A percentile compares a stretch with the other conserved stretches of the same genome.
phyloP scores from a whole-genome alignment of 1,140 invertebrate species.

The Sipha flava region DNA sequence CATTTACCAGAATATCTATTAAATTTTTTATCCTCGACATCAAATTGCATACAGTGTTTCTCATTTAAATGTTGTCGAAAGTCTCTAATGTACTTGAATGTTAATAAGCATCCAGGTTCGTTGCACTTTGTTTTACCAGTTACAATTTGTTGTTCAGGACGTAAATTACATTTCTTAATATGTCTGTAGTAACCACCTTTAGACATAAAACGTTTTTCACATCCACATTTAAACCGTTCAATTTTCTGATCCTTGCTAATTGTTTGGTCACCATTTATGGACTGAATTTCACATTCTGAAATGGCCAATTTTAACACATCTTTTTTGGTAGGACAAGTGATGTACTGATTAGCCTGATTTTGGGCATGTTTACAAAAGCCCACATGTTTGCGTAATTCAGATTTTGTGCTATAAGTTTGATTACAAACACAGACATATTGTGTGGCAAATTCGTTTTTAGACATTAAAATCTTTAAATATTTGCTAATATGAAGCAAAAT shows the following conservation, averaged over 20 bases:
- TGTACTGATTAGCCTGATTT: neutral
- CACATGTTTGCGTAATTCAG: neutral
- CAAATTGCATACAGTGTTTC: neutral
- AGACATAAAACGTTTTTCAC: neutral
- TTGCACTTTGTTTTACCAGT: constrained; percentile 7
- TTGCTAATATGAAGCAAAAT: too few species aligned
- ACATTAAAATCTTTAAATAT: neutral
- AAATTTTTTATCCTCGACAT: neutral
- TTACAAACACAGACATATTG: neutral
- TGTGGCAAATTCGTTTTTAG: neutral
- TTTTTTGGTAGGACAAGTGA: neutral
- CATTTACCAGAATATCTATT: neutral
- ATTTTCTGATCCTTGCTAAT: neutral
- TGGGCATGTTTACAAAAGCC: neutral
- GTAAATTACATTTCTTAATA: neutral
- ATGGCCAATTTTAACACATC: neutral
- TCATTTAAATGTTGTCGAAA: constrained; percentile 6
- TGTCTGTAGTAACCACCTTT: constrained; percentile 9
- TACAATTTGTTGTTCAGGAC: neutral
- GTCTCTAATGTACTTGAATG: constrained; percentile 1
- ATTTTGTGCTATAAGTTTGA: neutral
- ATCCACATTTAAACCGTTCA: neutral
- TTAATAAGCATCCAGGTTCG: neutral
- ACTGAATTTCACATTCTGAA: neutral
- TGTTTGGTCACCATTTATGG: neutral